Base-by-base conservation (phyloP, 2,888 invertebrate genomes). In the Dione juno region DNA sequence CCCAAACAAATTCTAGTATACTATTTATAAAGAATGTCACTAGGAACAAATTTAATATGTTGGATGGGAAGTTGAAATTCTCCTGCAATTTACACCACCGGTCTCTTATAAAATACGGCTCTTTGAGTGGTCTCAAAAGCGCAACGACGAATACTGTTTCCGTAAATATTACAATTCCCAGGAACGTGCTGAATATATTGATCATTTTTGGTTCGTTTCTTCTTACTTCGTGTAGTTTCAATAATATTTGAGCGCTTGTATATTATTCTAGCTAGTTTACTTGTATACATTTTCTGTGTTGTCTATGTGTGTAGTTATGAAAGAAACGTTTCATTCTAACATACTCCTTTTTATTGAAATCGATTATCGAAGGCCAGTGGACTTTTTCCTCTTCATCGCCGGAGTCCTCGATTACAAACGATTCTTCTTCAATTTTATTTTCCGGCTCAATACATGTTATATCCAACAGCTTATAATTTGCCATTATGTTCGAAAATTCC, bases 401-500 rank as follows among this genome's bases (percentile, higher is more conserved):
- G 1, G 72, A 73, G 35, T 80, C 78, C 1, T 78, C 76, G 10
- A 74, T 74, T 65, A 67, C 66, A 72, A 74, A 77, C 16, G 69
- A 69, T 6, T 58, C 57, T 28, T 73, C 68, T 41, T 71, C 75
- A 5, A 73, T 69, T 66, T 79, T 80, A 8, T 69, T 28, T 41
- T 76, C 77, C 48, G 70, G 58, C 66, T 80, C 77, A 28, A 71
- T 74, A 35, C 77, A 75, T 1, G 79, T 77, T 14, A 84, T 77
- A 72, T 90, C 89, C 16, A 90, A 70, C 41, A 89, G 73, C 73
- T 88, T 79, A 75, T 87, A 89, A 70, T 86, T 80, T 70, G 79
- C 83, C 87, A 90, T 88, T 67, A 89, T 78, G 77, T 85, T 80
- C 8, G 85, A 85, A 72, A 90, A 88, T 73, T 90, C 88, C 28